Percentiles rank a stretch among this genome's conserved stretches.
These are phyloP conservation scores for Drosophila bocqueti DNA, from an alignment of 1,140 invertebrate species.

Conservation along the genomic window DNA sequence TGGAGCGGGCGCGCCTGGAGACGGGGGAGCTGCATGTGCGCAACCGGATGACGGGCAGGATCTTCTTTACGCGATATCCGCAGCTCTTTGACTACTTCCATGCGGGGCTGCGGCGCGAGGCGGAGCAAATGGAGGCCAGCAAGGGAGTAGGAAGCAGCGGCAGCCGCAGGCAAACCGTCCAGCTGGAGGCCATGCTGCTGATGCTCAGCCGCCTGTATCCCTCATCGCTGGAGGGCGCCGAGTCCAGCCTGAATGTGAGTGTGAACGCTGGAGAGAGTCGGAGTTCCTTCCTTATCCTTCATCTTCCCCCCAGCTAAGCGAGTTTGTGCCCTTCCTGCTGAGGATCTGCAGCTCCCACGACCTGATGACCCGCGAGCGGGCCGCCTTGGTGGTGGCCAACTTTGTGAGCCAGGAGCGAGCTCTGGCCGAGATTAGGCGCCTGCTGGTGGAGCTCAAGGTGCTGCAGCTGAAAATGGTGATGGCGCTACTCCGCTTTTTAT, in stretches of 20 bases:
- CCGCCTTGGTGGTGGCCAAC: conserved; percentile 53
- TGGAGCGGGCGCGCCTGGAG: conserved; percentile 90
- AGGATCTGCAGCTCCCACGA: conserved; percentile 85
- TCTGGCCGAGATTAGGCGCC: background rate
- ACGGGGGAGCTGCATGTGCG: conserved; percentile 90
- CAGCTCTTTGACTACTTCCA: conserved; percentile 92
- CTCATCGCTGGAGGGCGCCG: conserved; percentile 88
- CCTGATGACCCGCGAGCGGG: conserved; percentile 36
- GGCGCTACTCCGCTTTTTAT: too few relatives aligned
- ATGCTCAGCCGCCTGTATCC: conserved; percentile 92
- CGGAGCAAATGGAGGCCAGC: background rate
- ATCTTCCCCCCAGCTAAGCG: conserved; percentile 86
- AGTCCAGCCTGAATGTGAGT: conserved; percentile 88
- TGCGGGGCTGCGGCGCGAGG: conserved; percentile 72
- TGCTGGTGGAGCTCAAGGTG: conserved; percentile 16
- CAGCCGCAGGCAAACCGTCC: conserved; percentile 79
- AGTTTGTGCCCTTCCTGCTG: conserved; percentile 89
- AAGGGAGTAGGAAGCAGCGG: background rate
- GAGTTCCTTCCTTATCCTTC: too few relatives aligned
- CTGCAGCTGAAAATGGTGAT: conserved; percentile 66
- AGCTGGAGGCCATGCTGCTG: conserved; percentile 92
- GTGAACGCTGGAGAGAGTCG: too few relatives aligned
- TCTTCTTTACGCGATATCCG: conserved; percentile 95
- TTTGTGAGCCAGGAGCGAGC: conserved; percentile 30
- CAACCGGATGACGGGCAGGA: conserved; percentile 91